Evolutionary conservation across 2,888 invertebrate species (phyloP).

Genomic region (Epinotia nisella): DNA sequence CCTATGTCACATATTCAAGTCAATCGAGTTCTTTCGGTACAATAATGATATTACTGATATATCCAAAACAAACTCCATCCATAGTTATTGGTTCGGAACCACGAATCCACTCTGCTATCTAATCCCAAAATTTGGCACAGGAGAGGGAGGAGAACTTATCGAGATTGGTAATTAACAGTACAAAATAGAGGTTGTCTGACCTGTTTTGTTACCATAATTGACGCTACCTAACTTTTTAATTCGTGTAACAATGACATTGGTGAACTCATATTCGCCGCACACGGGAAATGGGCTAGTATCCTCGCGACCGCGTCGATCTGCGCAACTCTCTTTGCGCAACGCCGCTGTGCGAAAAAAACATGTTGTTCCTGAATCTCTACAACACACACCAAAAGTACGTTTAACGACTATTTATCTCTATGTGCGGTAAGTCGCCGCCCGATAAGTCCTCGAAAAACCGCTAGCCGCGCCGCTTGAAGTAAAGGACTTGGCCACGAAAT

Average conservation of each 20-base stretch:
- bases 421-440: background rate
- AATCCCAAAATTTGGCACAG: background rate
- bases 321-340: constrained; percentile 30
- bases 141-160: too few relatives aligned
- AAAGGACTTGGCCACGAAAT: background rate
- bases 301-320: constrained; percentile 17
- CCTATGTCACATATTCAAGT: background rate
- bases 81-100: too few relatives aligned
- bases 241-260: constrained; percentile 12
- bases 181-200: background rate
- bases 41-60: too few relatives aligned
- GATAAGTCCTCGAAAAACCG: background rate
- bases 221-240: background rate
- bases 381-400: constrained; percentile 37
- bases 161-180: too few relatives aligned
- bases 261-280: constrained; percentile 12
- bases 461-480: background rate
- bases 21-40: background rate
- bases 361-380: constrained; percentile 43
- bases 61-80: too few relatives aligned
- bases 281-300: constrained; percentile 1
- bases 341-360: background rate
- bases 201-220: background rate
- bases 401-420: background rate
- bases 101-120: background rate